Evolutionary conservation across 2,888 invertebrate genomes (phyloP).

Genomic region (Aelia acuminata): DNA sequence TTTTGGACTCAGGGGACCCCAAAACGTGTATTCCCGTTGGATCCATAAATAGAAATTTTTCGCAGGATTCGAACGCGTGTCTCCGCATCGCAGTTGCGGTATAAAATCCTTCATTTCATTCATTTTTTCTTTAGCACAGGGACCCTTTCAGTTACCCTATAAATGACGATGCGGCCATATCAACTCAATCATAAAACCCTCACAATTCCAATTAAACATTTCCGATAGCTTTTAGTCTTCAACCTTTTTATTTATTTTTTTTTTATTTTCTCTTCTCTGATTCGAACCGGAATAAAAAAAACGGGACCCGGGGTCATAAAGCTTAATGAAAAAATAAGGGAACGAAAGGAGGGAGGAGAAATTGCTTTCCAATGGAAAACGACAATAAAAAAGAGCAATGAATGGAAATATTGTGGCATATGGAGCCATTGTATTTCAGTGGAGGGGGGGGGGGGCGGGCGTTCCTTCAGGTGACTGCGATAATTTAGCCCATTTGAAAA

Average conservation of each 20-base stretch:
- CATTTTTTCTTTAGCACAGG: no score
- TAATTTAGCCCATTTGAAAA: not conserved
- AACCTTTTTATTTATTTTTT: not conserved
- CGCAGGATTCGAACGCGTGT: no score
- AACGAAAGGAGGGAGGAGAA: slow-evolving; percentile 16
- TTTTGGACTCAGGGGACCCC: no score
- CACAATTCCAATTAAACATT: slow-evolving; percentile 21
- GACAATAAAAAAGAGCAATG: not conserved
- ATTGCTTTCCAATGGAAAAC: slow-evolving; percentile 25
- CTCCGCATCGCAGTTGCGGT: no score
- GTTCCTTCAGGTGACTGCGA: not conserved
- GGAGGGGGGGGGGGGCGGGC: not conserved
- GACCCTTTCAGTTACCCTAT: not conserved
- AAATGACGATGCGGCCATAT: not conserved
- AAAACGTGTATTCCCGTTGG: no score
- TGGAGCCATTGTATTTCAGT: not conserved
- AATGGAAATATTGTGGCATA: not conserved
- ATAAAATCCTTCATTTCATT: no score
- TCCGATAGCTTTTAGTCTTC: slow-evolving; percentile 36
- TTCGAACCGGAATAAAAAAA: not conserved
- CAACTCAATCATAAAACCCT: slow-evolving; percentile 34
- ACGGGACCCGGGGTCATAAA: not conserved
- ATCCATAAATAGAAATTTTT: no score
- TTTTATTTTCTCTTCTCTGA: not conserved
- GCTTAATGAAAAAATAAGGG: slow-evolving; percentile 31